These are phyloP conservation scores for Andrena fulva DNA, from an alignment of 2,888 invertebrate genomes.

Conservation along the genomic window DNA sequence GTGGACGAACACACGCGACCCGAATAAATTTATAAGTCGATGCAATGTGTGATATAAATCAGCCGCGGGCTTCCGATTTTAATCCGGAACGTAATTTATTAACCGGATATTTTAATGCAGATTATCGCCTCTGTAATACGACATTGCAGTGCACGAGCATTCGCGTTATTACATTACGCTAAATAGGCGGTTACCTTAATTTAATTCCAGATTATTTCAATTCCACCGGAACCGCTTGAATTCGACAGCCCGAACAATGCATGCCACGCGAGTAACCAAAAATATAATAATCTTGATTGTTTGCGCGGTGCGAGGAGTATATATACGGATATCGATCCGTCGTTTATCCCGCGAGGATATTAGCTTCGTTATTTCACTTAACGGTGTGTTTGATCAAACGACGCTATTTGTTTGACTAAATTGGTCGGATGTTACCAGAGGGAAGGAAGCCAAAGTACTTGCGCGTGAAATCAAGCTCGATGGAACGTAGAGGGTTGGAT, in stretches of 20 bases:
- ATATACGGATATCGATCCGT: constrained; percentile 3
- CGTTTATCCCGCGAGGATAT: constrained; percentile 36
- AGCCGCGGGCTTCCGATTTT: constrained; percentile 19
- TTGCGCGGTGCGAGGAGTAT: neutral
- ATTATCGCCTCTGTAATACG: constrained; percentile 24
- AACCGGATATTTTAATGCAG: constrained; percentile 41
- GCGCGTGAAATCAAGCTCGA: constrained; percentile 56
- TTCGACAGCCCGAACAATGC: neutral
- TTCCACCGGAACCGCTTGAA: neutral
- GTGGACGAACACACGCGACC: neutral
- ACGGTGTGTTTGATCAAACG: constrained; percentile 77
- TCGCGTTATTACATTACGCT: constrained; percentile 22
- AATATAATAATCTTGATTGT: neutral
- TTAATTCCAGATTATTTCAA: constrained; percentile 30
- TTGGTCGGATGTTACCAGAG: constrained; percentile 74
- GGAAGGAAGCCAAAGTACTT: constrained; percentile 60
- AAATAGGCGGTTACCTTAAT: constrained; percentile 24
- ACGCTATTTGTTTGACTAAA: constrained; percentile 78
- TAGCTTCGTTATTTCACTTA: constrained; percentile 77
- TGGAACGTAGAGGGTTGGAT: constrained; percentile 40
- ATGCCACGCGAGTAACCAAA: neutral
- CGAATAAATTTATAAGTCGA: constrained; percentile 32
- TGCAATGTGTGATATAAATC: constrained; percentile 31
- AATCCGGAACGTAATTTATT: constrained; percentile 42
- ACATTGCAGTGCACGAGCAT: constrained; percentile 6